Evolutionary conservation across 2,113 vertebrate species (phyloP).

Genomic region (Antennarius striatus): DNA sequence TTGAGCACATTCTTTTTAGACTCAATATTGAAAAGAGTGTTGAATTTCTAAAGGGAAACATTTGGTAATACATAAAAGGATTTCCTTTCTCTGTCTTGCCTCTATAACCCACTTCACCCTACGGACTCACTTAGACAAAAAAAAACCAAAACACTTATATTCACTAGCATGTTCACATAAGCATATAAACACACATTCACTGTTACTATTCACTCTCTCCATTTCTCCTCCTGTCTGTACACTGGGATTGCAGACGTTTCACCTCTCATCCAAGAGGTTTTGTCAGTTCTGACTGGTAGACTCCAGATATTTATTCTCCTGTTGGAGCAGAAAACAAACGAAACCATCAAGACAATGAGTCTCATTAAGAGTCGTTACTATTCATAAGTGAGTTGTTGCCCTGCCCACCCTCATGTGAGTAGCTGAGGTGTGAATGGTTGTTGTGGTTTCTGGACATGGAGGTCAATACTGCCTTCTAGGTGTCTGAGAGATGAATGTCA

Average conservation of each 20-base stretch:
- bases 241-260: background rate
- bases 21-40: slow-evolving; percentile 80
- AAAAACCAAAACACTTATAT: slow-evolving; percentile 30
- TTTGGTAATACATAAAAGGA: slow-evolving; percentile 80
- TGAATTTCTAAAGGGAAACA: slow-evolving; percentile 82
- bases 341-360: no score
- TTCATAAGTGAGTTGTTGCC: no score
- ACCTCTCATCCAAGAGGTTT: no score
- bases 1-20: slow-evolving; percentile 82
- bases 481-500: no score
- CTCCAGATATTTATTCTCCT: no score
- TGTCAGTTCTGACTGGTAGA: no score
- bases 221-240: slow-evolving; percentile 5
- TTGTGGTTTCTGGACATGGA: no score
- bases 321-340: no score
- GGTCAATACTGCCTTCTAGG: no score
- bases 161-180: slow-evolving; percentile 16
- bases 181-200: slow-evolving; percentile 20
- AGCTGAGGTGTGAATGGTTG: no score
- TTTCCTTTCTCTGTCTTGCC: slow-evolving; percentile 62
- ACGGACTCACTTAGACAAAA: slow-evolving; percentile 64
- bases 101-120: slow-evolving; percentile 69
- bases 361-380: no score
- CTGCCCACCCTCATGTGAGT: no score
- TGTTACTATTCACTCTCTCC: slow-evolving; percentile 20